These are phyloP conservation scores for Pemphredon lugubris DNA, from an alignment of 2,888 invertebrate species.

Conservation along the genomic window DNA sequence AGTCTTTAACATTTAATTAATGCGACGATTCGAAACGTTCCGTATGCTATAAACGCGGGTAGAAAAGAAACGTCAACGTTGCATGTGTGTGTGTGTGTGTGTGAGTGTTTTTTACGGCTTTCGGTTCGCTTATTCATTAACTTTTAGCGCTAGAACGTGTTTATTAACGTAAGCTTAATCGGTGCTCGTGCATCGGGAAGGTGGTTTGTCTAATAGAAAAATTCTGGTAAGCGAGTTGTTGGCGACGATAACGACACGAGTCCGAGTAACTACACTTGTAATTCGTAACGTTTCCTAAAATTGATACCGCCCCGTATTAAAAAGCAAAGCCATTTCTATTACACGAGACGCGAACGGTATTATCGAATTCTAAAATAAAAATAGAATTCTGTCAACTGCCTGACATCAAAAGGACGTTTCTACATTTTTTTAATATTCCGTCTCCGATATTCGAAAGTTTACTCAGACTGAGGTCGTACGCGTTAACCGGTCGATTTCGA, in stretches of 20 bases:
- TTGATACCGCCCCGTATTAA: too few species aligned
- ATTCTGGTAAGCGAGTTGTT: conserved; percentile 32
- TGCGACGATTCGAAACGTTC: conserved; percentile 39
- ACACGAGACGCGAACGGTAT: too few species aligned
- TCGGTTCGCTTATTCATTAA: background rate
- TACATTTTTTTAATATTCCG: too few species aligned
- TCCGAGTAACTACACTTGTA: conserved; percentile 21
- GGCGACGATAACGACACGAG: conserved; percentile 28
- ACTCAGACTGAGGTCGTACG: conserved; percentile 16
- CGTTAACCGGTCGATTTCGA: background rate
- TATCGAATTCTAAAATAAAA: too few species aligned
- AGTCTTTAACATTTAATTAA: conserved; percentile 56
- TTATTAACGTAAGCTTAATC: conserved; percentile 17
- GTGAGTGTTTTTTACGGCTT: too few species aligned
- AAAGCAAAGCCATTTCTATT: too few species aligned
- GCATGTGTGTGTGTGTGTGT: too few species aligned
- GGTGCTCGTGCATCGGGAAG: conserved; percentile 14
- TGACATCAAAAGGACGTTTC: too few species aligned
- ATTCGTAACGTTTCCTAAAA: too few species aligned
- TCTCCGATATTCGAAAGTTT: too few species aligned
- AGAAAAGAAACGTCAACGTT: background rate
- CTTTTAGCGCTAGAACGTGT: background rate
- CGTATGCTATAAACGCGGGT: background rate
- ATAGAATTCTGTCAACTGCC: too few species aligned
- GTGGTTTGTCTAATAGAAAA: conserved; percentile 28